Evolutionary conservation across 2,888 invertebrate species (phyloP).

Genomic region (Apodemia duryi): DNA sequence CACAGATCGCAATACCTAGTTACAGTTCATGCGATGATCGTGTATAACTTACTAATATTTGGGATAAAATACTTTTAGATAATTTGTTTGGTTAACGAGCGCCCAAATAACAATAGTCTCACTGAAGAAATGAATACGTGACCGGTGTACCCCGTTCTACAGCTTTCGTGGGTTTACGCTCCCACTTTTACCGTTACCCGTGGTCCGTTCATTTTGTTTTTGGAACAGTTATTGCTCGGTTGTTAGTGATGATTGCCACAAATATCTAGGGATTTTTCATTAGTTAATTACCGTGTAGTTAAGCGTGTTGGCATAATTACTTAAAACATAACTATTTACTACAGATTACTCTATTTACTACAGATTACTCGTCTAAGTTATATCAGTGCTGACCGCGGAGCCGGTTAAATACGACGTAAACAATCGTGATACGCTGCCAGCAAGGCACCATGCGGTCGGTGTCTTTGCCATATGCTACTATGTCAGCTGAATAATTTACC

Average conservation of each 20-base stretch:
- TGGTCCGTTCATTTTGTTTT: slow-evolving; percentile 64
- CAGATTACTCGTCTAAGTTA: slow-evolving; percentile 23
- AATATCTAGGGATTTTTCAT: slow-evolving; percentile 35
- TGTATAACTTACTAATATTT: background rate
- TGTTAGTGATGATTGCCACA: slow-evolving; percentile 41
- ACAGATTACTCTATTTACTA: slow-evolving; percentile 26
- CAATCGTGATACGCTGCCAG: slow-evolving; percentile 58
- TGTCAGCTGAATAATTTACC: slow-evolving; percentile 24
- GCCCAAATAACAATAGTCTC: background rate
- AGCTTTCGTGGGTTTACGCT: slow-evolving; percentile 70
- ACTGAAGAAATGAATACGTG: slow-evolving; percentile 54
- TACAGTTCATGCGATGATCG: background rate
- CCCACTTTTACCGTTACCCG: slow-evolving; percentile 73
- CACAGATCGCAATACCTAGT: slow-evolving; percentile 26
- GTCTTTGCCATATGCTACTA: slow-evolving; percentile 59
- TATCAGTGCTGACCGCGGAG: slow-evolving; percentile 37
- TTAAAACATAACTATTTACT: slow-evolving; percentile 23
- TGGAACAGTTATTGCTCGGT: slow-evolving; percentile 59
- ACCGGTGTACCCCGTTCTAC: slow-evolving; percentile 59
- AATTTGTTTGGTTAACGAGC: background rate
- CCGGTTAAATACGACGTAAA: slow-evolving; percentile 49
- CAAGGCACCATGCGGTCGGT: slow-evolving; percentile 74
- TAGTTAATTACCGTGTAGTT: slow-evolving; percentile 47
- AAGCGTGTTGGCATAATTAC: slow-evolving; percentile 47
- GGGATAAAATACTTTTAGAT: background rate